Evolutionary conservation across 2,797 vertebrate species (phyloP).

Genomic region (Apogon talboti): DNA sequence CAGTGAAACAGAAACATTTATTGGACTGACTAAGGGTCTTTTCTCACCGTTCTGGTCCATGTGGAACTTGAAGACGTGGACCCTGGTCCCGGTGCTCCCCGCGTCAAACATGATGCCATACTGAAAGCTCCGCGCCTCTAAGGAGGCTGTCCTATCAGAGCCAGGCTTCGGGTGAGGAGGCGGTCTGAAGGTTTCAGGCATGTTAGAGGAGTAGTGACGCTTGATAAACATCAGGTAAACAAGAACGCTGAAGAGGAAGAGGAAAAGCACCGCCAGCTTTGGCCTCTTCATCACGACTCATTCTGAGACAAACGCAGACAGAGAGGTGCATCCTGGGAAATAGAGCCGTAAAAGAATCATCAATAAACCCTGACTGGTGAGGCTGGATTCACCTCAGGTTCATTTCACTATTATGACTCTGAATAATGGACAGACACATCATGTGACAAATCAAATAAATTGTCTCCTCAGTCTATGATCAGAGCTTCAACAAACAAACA

Average conservation of each 20-base stretch:
- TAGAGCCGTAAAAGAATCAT: too few relatives aligned
- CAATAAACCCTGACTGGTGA: too few relatives aligned
- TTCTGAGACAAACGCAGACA: slow-evolving; percentile 42
- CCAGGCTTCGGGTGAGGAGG: slow-evolving; percentile 30
- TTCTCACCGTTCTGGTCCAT: slow-evolving; percentile 83
- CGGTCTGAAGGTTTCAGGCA: slow-evolving; percentile 45
- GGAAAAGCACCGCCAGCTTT: slow-evolving; percentile 84
- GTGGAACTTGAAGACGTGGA: slow-evolving; percentile 93
- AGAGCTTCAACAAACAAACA: too few relatives aligned
- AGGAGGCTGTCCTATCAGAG: slow-evolving; percentile 7
- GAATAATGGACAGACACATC: too few relatives aligned
- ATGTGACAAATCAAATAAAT: too few relatives aligned
- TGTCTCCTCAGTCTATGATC: too few relatives aligned
- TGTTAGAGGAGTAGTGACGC: slow-evolving; percentile 76
- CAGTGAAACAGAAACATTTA: too few relatives aligned
- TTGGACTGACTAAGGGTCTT: not conserved
- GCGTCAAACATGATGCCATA: slow-evolving; percentile 96
- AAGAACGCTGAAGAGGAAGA: slow-evolving; percentile 83
- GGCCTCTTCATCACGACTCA: slow-evolving; percentile 87
- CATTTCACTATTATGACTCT: too few relatives aligned
- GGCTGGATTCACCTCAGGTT: too few relatives aligned
- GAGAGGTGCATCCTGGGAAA: slow-evolving; percentile 7
- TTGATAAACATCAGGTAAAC: slow-evolving; percentile 89
- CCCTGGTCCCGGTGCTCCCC: slow-evolving; percentile 94
- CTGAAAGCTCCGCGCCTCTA: slow-evolving; percentile 66